These are phyloP conservation scores for Petrocephalus zakoni DNA, from an alignment of 2,113 vertebrate genomes.

Conservation along the genomic window DNA sequence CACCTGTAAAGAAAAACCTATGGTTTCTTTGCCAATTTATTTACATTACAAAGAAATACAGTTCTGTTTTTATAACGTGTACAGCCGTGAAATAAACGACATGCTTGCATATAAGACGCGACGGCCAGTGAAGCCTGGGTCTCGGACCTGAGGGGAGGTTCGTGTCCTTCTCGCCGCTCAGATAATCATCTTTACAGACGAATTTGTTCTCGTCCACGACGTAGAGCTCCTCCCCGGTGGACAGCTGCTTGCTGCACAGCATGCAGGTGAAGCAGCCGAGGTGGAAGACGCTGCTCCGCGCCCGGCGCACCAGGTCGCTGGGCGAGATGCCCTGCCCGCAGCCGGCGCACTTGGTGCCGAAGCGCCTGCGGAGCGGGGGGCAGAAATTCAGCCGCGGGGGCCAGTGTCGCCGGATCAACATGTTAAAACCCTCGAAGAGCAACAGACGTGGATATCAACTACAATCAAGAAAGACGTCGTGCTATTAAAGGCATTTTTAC, in stretches of 20 bases:
- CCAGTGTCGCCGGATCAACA: neutral
- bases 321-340: conserved; percentile 94
- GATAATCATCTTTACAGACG: conserved; percentile 96
- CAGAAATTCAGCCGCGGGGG: neutral
- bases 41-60: neutral
- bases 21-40: neutral
- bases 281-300: conserved; percentile 96
- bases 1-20: neutral
- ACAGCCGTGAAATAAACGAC: neutral
- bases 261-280: conserved; percentile 97
- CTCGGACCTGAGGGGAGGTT: conserved; percentile 68
- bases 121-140: neutral
- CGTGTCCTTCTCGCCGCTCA: conserved; percentile 88
- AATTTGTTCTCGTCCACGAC: conserved; percentile 97
- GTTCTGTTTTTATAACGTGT: neutral
- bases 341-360: conserved; percentile 94
- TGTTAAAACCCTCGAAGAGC: neutral
- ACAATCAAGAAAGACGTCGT: neutral
- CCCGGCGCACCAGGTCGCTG: conserved; percentile 89
- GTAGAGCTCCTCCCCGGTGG: conserved; percentile 96
- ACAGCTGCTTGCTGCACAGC: conserved; percentile 97
- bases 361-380: conserved; percentile 66
- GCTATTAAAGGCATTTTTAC: neutral
- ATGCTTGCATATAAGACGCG: neutral
- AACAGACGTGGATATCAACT: neutral